phyloP scores from a whole-genome alignment of 2,888 invertebrate genomes.

The Galerucella pusilla region DNA sequence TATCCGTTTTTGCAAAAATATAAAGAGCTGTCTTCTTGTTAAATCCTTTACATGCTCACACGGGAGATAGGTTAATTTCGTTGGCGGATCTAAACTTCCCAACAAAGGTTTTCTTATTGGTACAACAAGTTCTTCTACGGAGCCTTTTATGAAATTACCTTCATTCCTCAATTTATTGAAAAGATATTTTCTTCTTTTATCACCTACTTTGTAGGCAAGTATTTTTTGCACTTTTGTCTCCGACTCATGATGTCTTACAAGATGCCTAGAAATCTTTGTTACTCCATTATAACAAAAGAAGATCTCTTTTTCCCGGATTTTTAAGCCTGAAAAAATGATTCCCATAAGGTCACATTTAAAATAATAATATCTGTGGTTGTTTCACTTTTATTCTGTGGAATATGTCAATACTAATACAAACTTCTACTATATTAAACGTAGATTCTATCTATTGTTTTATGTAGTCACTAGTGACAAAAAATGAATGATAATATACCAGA shows the following conservation, averaged over 20 bases:
- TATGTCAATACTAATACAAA: too few species aligned
- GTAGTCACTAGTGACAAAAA: too few species aligned
- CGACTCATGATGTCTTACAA: slow-evolving; percentile 4
- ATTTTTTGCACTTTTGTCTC: slow-evolving; percentile 8
- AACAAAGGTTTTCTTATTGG: not conserved
- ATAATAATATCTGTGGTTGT: too few species aligned
- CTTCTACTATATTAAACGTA: too few species aligned
- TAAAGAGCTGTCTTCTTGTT: slow-evolving; percentile 16
- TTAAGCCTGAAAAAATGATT: too few species aligned
- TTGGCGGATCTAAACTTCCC: not conserved
- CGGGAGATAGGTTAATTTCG: not conserved
- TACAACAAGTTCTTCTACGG: not conserved
- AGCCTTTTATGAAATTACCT: slow-evolving; percentile 8
- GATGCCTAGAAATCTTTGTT: not conserved
- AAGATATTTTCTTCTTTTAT: slow-evolving; percentile 6
- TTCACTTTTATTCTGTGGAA: too few species aligned
- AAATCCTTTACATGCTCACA: slow-evolving; percentile 26
- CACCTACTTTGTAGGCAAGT: not conserved
- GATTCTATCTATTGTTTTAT: too few species aligned
- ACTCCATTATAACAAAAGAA: too few species aligned
- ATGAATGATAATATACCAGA: too few species aligned
- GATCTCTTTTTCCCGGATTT: too few species aligned
- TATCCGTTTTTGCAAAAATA: slow-evolving; percentile 22
- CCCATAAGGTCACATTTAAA: too few species aligned
- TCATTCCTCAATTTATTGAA: slow-evolving; percentile 12